Evolutionary conservation across 2,113 vertebrate genomes (phyloP).

Genomic region (Rhineura floridana): DNA sequence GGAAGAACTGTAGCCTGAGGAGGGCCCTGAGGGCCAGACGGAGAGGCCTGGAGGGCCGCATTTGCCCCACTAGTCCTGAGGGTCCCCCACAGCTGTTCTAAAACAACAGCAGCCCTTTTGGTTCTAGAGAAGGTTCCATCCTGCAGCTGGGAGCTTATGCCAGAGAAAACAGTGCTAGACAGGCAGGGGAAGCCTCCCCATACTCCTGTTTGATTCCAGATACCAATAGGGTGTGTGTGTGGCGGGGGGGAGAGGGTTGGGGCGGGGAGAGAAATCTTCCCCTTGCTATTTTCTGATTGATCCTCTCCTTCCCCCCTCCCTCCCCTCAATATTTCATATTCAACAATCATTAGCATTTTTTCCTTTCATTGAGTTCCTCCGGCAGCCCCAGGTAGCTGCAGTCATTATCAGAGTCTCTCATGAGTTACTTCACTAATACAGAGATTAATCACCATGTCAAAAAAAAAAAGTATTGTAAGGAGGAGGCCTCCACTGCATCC

Average conservation of each 20-base stretch:
- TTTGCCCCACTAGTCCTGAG: too few species aligned
- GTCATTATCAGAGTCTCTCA: background rate
- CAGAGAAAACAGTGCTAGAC: background rate
- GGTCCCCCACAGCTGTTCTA: too few species aligned
- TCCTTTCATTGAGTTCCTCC: background rate
- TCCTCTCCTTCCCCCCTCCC: too few species aligned
- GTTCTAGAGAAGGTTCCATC: background rate
- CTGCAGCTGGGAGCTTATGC: too few species aligned
- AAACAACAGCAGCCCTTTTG: background rate
- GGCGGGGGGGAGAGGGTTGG: too few species aligned
- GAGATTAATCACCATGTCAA: background rate
- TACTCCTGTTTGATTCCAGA: background rate
- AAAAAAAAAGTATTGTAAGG: background rate
- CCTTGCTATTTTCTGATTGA: background rate
- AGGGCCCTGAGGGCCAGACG: too few species aligned
- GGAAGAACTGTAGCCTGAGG: too few species aligned
- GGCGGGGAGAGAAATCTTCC: background rate
- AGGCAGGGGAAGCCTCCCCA: background rate
- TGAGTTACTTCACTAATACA: background rate
- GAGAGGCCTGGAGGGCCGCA: too few species aligned
- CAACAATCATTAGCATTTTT: background rate
- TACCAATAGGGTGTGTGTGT: background rate
- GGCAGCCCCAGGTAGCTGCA: background rate
- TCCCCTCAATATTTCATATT: background rate
- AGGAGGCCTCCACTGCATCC: background rate